Evolutionary conservation across 2,888 invertebrate species (phyloP).

Genomic region (Plebejus melissa): DNA sequence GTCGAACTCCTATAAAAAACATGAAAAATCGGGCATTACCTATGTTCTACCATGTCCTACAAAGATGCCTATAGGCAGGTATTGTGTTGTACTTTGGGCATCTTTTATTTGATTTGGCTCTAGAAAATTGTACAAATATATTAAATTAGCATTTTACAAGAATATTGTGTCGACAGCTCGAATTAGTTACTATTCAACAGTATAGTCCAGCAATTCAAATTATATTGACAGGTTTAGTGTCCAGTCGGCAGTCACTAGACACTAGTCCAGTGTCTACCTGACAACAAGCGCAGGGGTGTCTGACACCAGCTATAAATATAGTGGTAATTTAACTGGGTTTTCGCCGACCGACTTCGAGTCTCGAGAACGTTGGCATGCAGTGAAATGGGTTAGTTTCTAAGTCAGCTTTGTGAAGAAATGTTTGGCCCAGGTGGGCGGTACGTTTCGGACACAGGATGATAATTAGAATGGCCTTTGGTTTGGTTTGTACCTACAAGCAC

Average conservation of each 20-base stretch:
- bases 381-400: conserved; percentile 16
- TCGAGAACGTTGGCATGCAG: conserved; percentile 26
- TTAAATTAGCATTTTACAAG: too few species aligned
- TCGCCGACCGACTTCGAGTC: conserved; percentile 45
- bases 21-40: too few species aligned
- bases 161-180: too few species aligned
- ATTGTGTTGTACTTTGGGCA: too few species aligned
- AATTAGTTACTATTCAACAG: not conserved
- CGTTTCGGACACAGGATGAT: not conserved
- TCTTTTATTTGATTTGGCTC: too few species aligned
- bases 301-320: conserved; percentile 54
- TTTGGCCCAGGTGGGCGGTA: not conserved
- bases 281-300: conserved; percentile 40
- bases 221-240: not conserved
- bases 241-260: not conserved
- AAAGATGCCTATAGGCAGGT: too few species aligned
- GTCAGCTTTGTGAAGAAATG: conserved; percentile 1
- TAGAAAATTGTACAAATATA: too few species aligned
- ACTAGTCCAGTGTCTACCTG: not conserved
- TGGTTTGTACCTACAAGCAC: too few species aligned
- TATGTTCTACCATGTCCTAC: too few species aligned
- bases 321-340: conserved; percentile 53
- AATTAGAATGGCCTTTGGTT: not conserved
- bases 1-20: too few species aligned
- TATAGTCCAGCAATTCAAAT: not conserved